phyloP scores from a whole-genome alignment of 2,113 vertebrate species.

The Aphyosemion australe region DNA sequence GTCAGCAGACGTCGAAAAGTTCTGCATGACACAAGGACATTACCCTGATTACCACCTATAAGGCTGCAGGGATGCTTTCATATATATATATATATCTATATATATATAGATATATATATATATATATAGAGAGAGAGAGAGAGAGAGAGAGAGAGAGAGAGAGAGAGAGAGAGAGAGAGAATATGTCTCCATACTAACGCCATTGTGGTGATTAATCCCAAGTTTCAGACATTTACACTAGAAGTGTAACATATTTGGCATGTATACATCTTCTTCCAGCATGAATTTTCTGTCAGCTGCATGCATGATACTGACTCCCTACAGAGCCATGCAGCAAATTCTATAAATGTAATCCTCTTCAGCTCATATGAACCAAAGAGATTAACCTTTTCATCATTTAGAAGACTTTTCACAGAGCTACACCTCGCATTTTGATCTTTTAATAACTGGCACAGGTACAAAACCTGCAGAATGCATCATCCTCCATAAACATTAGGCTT shows the following conservation, averaged over 20 bases:
- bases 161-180: background rate
- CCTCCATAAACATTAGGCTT: background rate
- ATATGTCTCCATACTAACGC: slow-evolving; percentile 24
- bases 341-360: background rate
- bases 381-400: slow-evolving; percentile 8
- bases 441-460: background rate
- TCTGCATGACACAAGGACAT: slow-evolving; percentile 21
- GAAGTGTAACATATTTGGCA: slow-evolving; percentile 19
- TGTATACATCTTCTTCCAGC: no score
- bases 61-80: slow-evolving; percentile 34
- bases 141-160: no score
- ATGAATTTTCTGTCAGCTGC: background rate
- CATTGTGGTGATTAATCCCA: slow-evolving; percentile 49
- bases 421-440: background rate
- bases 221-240: slow-evolving; percentile 47
- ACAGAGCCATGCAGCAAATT: background rate
- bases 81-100: background rate
- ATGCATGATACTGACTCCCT: background rate
- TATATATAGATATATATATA: no score
- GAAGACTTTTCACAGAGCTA: background rate
- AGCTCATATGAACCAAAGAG: background rate
- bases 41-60: slow-evolving; percentile 51
- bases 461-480: slow-evolving; percentile 12
- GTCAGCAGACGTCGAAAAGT: slow-evolving; percentile 28
- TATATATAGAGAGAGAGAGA: no score